These are phyloP conservation scores for Nemotelus nigrinus DNA, from an alignment of 2,888 invertebrate species.

Conservation along the genomic window DNA sequence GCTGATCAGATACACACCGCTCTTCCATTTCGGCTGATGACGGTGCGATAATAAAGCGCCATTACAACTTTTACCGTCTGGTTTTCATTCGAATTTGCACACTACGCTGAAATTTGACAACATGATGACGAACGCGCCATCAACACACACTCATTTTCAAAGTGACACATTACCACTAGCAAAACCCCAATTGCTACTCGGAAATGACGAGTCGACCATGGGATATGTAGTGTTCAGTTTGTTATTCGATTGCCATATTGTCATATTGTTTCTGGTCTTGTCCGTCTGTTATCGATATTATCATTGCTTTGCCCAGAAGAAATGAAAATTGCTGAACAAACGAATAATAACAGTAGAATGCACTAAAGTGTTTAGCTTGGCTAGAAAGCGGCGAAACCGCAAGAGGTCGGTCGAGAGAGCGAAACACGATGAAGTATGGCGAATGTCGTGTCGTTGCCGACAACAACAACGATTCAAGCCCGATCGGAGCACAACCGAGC, in stretches of 20 bases:
- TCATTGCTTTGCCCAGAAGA: not conserved
- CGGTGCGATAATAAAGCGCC: not conserved
- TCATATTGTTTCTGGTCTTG: not conserved
- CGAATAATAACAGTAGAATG: conserved; percentile 18
- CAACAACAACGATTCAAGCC: not conserved
- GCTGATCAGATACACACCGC: no score
- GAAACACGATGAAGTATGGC: not conserved
- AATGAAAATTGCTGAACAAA: not conserved
- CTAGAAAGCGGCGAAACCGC: not conserved
- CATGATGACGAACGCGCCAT: conserved; percentile 25
- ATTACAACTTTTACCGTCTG: conserved; percentile 1
- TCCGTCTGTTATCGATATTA: not conserved
- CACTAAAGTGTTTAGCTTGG: not conserved
- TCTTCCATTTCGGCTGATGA: not conserved
- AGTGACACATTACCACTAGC: not conserved
- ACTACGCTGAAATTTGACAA: conserved; percentile 31
- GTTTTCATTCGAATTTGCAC: conserved; percentile 1
- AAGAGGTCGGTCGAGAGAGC: not conserved
- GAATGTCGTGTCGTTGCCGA: not conserved
- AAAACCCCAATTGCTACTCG: not conserved
- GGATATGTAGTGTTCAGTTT: not conserved
- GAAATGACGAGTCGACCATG: not conserved
- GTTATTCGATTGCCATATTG: not conserved
- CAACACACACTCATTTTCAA: conserved; percentile 2
- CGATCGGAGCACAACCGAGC: not conserved